phyloP scores from a whole-genome alignment of 2,113 vertebrate genomes.

The Hypanus sabinus region DNA sequence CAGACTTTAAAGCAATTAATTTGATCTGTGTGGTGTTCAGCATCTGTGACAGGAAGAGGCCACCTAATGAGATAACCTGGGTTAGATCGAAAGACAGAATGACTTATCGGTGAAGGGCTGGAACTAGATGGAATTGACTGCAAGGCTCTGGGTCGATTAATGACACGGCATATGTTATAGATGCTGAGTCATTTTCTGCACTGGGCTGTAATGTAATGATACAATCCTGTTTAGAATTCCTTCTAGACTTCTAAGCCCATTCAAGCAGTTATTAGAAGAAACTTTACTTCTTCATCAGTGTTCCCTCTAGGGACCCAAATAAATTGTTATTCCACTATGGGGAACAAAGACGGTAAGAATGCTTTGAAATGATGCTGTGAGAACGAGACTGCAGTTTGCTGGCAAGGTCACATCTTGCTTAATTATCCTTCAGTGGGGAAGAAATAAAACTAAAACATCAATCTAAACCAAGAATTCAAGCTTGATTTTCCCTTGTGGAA shows the following conservation, averaged over 20 bases:
- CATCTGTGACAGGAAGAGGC: conserved; percentile 29
- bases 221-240: conserved; percentile 10
- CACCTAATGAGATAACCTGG: conserved; percentile 35
- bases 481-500: conserved; percentile 4
- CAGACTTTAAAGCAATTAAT: conserved; percentile 22
- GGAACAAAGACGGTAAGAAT: background rate
- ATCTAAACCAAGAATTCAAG: conserved; percentile 19
- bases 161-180: conserved; percentile 10
- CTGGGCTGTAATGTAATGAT: background rate
- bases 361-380: background rate
- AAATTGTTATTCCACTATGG: background rate
- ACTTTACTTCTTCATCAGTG: conserved; percentile 29
- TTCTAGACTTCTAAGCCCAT: background rate
- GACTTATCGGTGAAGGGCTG: conserved; percentile 8
- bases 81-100: conserved; percentile 9
- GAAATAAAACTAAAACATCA: conserved; percentile 21
- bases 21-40: conserved; percentile 27
- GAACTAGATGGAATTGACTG: background rate
- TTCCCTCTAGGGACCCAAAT: background rate
- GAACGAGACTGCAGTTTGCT: background rate
- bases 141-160: conserved; percentile 11
- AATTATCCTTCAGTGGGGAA: background rate
- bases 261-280: background rate
- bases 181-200: conserved; percentile 20
- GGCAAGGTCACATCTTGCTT: background rate